These are phyloP conservation scores for Odontamblyopus rebecca DNA, from an alignment of 2,797 vertebrate genomes.

Conservation along the genomic window DNA sequence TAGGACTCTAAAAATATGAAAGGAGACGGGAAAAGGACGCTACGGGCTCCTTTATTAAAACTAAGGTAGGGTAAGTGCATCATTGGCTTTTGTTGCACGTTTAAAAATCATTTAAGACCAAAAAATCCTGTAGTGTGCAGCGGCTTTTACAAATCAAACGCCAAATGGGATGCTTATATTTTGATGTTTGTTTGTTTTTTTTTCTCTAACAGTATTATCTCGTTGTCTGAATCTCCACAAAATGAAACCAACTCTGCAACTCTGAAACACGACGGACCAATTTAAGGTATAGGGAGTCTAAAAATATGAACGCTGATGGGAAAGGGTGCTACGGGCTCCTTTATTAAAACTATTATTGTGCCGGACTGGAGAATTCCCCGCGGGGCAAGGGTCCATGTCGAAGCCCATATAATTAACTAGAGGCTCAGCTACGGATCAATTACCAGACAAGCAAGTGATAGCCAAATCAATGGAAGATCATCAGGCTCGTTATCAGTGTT, in stretches of 20 bases:
- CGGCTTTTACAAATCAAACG: too few species aligned
- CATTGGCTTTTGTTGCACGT: too few species aligned
- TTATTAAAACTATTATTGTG: conserved; percentile 99
- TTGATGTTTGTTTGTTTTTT: neutral
- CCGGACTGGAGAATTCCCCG: conserved; percentile 94
- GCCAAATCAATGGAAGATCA: conserved; percentile 99
- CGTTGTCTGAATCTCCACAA: neutral
- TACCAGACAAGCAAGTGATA: conserved; percentile 99
- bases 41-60: conserved; percentile 96
- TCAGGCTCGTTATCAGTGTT: conserved; percentile 99
- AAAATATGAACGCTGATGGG: conserved; percentile 40
- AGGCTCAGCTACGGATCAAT: conserved; percentile 99
- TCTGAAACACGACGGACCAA: conserved; percentile 21
- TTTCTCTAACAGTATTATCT: neutral
- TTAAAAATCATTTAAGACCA: too few species aligned
- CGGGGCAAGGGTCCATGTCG: conserved; percentile 92
- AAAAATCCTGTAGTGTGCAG: too few species aligned
- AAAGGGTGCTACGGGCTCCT: conserved; percentile 80
- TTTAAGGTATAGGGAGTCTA: neutral
- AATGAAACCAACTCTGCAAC: neutral
- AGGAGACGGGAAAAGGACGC: conserved; percentile 45
- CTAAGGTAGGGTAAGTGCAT: conserved; percentile 59
- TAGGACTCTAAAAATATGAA: conserved; percentile 11
- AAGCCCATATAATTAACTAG: conserved; percentile 99
- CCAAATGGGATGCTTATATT: too few species aligned